Percentiles rank a stretch among this genome's conserved stretches.
phyloP scores from a whole-genome alignment of 37 sponge, comb jelly and placozoan genomes.

The Petrosia ficiformis region DNA sequence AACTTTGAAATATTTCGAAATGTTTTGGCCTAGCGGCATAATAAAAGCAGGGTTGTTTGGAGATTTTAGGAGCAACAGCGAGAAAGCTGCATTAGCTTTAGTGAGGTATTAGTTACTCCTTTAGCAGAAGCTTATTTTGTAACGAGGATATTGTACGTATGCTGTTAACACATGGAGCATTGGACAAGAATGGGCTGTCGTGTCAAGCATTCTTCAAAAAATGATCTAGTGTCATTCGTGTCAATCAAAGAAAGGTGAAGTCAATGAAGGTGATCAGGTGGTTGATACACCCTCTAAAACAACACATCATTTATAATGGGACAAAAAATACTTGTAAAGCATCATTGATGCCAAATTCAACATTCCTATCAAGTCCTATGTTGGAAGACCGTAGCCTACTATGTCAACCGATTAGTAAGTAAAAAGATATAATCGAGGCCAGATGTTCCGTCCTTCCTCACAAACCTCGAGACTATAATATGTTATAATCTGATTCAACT shows the following conservation, averaged over 20 bases:
- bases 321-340: slow-evolving; percentile 24
- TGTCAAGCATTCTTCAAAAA: slow-evolving; percentile 34
- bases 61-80: background rate
- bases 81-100: slow-evolving; percentile 21
- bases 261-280: background rate
- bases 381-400: background rate
- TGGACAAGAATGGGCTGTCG: slow-evolving; percentile 34
- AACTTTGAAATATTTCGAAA: too few species aligned
- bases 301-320: slow-evolving; percentile 45
- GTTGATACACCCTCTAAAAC: background rate
- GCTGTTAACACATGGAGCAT: slow-evolving; percentile 39
- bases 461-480: too few species aligned
- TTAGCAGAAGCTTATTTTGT: slow-evolving; percentile 52
- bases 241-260: background rate
- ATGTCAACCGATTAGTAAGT: background rate
- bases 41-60: slow-evolving; percentile 4
- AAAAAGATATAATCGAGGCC: too few species aligned
- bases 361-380: background rate
- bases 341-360: slow-evolving; percentile 22
- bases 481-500: too few species aligned
- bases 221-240: slow-evolving; percentile 37
- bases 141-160: slow-evolving; percentile 10
- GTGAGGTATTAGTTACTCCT: slow-evolving; percentile 40
- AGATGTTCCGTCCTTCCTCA: too few species aligned
- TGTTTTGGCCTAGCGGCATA: too few species aligned